These are phyloP conservation scores for Drosophila lini DNA, from an alignment of 1,140 invertebrate genomes.

Conservation along the genomic window DNA sequence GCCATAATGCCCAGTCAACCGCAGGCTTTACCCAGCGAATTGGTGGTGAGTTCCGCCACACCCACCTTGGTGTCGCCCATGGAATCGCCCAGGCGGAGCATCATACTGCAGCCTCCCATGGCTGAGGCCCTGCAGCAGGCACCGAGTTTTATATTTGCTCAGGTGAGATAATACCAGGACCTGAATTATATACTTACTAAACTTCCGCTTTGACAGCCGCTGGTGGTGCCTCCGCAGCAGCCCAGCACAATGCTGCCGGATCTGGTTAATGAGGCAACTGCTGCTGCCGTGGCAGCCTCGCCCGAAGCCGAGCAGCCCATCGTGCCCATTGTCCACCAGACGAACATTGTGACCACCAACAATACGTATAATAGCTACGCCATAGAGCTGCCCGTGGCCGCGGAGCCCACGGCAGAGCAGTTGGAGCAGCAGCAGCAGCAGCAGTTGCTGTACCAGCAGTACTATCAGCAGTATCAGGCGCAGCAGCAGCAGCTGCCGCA, in stretches of 20 bases:
- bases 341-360: slow-evolving; percentile 39
- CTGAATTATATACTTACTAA: neutral
- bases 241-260: slow-evolving; percentile 51
- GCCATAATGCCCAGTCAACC: slow-evolving; percentile 47
- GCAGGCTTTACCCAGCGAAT: slow-evolving; percentile 14
- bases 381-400: slow-evolving; percentile 58
- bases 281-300: slow-evolving; percentile 20
- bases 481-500: slow-evolving; percentile 36
- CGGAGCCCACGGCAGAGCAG: slow-evolving; percentile 38
- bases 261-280: slow-evolving; percentile 66
- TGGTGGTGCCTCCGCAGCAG: slow-evolving; percentile 47
- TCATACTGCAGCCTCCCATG: slow-evolving; percentile 85
- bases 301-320: slow-evolving; percentile 16
- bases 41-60: slow-evolving; percentile 14
- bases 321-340: slow-evolving; percentile 23
- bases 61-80: slow-evolving; percentile 52
- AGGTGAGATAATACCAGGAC: slow-evolving; percentile 32
- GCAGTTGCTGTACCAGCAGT: slow-evolving; percentile 38
- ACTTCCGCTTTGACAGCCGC: slow-evolving; percentile 32
- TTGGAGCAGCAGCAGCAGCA: slow-evolving; percentile 35
- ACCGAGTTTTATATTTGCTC: slow-evolving; percentile 65
- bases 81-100: slow-evolving; percentile 84
- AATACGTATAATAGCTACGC: slow-evolving; percentile 55
- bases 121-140: slow-evolving; percentile 81
- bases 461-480: slow-evolving; percentile 45